Conservation (phyloP, 2,113 vertebrate species). For the Trichomycterus rosablanca region DNA sequence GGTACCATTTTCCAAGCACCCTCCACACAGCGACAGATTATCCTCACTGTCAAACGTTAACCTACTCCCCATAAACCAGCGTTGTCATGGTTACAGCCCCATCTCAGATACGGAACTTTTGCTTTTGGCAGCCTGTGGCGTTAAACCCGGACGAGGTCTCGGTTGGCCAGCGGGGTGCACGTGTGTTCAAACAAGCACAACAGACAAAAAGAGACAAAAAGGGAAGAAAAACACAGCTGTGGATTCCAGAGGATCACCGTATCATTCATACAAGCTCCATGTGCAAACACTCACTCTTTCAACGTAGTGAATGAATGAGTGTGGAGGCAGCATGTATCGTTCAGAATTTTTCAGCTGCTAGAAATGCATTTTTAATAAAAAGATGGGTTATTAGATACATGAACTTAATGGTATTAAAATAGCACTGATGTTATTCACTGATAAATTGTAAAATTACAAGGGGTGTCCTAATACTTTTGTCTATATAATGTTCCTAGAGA, state of each 20-base stretch:
- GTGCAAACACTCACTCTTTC: no score
- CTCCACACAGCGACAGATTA: slow-evolving; percentile 28
- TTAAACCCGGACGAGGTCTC: slow-evolving; percentile 22
- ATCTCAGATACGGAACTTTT: slow-evolving; percentile 34
- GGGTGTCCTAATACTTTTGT: no score
- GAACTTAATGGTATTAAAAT: no score
- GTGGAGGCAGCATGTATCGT: no score
- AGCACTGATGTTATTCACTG: no score
- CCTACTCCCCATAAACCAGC: neutral
- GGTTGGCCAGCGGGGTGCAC: neutral
- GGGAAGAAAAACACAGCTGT: neutral
- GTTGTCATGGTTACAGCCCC: slow-evolving; percentile 53
- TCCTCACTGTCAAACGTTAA: slow-evolving; percentile 37
- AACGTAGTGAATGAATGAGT: no score
- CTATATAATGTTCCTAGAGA: no score
- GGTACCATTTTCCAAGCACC: neutral
- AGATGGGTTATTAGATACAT: no score
- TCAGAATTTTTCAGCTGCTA: no score
- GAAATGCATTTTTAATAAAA: no score
- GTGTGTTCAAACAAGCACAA: neutral
- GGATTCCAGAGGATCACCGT: neutral
- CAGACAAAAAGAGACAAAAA: neutral
- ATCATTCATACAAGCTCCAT: no score
- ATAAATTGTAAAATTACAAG: no score
- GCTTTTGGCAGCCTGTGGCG: slow-evolving; percentile 49